These are phyloP conservation scores for Setophaga kirtlandii DNA, from an alignment of 2,113 vertebrate genomes.

Conservation along the genomic window DNA sequence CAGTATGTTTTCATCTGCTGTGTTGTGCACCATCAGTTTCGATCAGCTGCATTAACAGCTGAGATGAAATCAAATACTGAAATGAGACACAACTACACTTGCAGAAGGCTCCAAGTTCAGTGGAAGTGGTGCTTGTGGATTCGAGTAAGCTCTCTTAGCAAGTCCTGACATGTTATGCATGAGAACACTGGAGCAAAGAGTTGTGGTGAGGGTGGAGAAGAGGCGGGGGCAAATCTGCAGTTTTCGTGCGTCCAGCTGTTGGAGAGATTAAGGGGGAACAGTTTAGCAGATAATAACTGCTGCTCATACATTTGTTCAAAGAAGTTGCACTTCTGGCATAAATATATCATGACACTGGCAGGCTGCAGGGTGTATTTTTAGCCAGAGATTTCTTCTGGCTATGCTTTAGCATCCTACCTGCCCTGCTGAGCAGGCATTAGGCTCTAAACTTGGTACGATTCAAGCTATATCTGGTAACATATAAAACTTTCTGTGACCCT, in stretches of 20 bases:
- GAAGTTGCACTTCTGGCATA: background rate
- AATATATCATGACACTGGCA: background rate
- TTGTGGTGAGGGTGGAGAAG: background rate
- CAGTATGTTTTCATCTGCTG: conserved; percentile 20
- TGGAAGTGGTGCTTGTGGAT: background rate
- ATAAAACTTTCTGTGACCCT: background rate
- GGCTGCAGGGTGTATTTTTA: background rate
- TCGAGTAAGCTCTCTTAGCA: background rate
- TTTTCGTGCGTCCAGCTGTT: background rate
- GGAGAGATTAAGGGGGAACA: background rate
- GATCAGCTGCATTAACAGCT: conserved; percentile 22
- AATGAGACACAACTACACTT: background rate
- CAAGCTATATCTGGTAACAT: background rate
- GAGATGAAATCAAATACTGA: conserved; percentile 45
- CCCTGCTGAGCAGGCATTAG: background rate
- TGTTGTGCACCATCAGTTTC: conserved; percentile 33
- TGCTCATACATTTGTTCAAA: background rate
- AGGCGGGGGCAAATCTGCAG: background rate
- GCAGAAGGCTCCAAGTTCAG: background rate
- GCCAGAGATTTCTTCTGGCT: background rate
- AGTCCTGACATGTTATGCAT: background rate
- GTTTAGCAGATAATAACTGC: background rate
- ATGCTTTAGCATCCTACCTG: background rate
- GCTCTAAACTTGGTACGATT: rapidly evolving
- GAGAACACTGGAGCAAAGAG: background rate